Percentiles rank a stretch among this genome's conserved stretches.
Conservation (phyloP, 2,113 vertebrate genomes). For the Pagrus major region DNA sequence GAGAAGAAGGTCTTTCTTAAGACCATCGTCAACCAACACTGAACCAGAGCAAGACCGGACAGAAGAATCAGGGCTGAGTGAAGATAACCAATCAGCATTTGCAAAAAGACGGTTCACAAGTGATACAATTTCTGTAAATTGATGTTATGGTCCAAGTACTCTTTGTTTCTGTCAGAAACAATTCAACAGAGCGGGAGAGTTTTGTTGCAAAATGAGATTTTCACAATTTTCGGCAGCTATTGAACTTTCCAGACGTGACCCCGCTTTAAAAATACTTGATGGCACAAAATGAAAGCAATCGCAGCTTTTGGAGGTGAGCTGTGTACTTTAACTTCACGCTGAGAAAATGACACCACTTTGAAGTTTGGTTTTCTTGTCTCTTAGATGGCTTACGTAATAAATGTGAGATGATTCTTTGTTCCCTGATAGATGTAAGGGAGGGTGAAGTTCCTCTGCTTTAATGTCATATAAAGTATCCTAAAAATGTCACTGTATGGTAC, state of each 20-base stretch:
- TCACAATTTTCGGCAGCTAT: background rate
- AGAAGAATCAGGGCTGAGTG: constrained; percentile 5
- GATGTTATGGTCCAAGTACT: background rate
- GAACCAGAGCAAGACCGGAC: constrained; percentile 26
- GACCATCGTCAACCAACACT: constrained; percentile 15
- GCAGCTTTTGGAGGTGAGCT: background rate
- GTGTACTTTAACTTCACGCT: background rate
- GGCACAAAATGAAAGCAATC: background rate
- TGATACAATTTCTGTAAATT: background rate
- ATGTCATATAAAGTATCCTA: background rate
- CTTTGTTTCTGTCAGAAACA: background rate
- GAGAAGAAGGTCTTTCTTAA: constrained; percentile 36
- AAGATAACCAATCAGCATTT: constrained; percentile 1
- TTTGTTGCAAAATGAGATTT: background rate
- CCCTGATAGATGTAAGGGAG: constrained; percentile 5
- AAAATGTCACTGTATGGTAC: background rate
- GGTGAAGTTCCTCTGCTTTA: background rate
- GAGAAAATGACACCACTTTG: constrained; percentile 31
- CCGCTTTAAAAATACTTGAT: background rate
- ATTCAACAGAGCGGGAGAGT: background rate
- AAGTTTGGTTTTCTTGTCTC: constrained; percentile 19
- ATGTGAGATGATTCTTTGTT: background rate
- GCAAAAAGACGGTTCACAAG: background rate
- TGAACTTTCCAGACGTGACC: constrained; percentile 5
- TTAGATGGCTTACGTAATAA: background rate